These are phyloP conservation scores for Pseudomugil tenellus DNA, from an alignment of 2,797 vertebrate species.

Conservation along the genomic window DNA sequence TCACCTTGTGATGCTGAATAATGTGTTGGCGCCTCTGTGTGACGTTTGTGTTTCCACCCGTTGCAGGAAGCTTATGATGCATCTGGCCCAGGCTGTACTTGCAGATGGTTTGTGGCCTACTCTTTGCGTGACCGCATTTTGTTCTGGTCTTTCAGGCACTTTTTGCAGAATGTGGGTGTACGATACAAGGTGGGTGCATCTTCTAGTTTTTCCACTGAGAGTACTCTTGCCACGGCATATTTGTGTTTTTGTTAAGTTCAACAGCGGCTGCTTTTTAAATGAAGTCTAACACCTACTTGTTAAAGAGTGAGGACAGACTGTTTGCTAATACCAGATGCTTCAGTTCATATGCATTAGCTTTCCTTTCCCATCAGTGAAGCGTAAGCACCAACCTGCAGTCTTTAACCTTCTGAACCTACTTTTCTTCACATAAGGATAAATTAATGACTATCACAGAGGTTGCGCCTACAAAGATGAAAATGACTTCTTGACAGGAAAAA, in stretches of 20 bases:
- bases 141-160: slow-evolving; percentile 21
- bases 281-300: slow-evolving; percentile 17
- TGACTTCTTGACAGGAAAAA: slow-evolving; percentile 22
- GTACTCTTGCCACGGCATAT: background rate
- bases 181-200: slow-evolving; percentile 21
- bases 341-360: slow-evolving; percentile 7
- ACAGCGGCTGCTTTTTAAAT: slow-evolving; percentile 31
- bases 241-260: slow-evolving; percentile 18
- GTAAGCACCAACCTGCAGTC: slow-evolving; percentile 1
- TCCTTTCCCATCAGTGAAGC: background rate
- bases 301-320: background rate
- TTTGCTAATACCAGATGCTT: slow-evolving; percentile 12
- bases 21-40: slow-evolving; percentile 8
- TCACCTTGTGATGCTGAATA: slow-evolving; percentile 43
- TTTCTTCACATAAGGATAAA: slow-evolving; percentile 25
- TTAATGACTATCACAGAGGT: slow-evolving; percentile 1
- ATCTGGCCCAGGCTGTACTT: slow-evolving; percentile 43
- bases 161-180: slow-evolving; percentile 17
- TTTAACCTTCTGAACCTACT: slow-evolving; percentile 32
- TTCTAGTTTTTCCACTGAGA: slow-evolving; percentile 1
- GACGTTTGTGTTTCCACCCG: slow-evolving; percentile 20
- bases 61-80: slow-evolving; percentile 50
- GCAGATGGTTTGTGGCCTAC: slow-evolving; percentile 36
- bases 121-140: slow-evolving; percentile 16
- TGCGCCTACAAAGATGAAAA: slow-evolving; percentile 18